A percentile compares a stretch with the other conserved stretches of the same genome.
phyloP scores from a whole-genome alignment of 2,797 vertebrate genomes.

The Phataginus tetradactyla region DNA sequence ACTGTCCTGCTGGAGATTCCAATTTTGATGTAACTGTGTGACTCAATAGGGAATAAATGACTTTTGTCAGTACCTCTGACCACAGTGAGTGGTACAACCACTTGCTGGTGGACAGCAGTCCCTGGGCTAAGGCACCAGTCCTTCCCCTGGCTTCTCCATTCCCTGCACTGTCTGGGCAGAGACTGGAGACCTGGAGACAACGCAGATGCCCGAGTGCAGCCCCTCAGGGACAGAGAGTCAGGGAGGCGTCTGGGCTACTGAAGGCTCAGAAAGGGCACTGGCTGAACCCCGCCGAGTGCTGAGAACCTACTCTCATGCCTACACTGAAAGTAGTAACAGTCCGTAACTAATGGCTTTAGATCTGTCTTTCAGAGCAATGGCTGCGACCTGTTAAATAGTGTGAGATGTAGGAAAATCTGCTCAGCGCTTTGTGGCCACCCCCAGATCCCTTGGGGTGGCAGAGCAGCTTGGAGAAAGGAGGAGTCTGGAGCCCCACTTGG shows the following conservation, averaged over 20 bases:
- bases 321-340: constrained; percentile 7
- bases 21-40: neutral
- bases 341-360: neutral
- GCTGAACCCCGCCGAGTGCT: neutral
- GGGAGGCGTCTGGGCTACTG: neutral
- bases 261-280: neutral
- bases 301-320: neutral
- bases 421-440: neutral
- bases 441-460: neutral
- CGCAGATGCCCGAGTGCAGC: accelerated
- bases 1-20: neutral
- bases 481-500: neutral
- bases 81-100: neutral
- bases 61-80: neutral
- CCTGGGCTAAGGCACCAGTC: neutral
- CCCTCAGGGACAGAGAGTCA: no score
- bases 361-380: neutral
- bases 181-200: neutral
- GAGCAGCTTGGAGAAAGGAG: neutral
- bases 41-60: neutral
- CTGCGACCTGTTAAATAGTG: neutral
- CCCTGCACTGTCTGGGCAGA: neutral
- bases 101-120: neutral
- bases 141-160: no score
- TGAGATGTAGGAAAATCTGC: accelerated